Evolutionary conservation across 1,140 invertebrate genomes (phyloP), one percentile per base, ranked within the genome.

Genomic region (Antheraea mylitta): DNA sequence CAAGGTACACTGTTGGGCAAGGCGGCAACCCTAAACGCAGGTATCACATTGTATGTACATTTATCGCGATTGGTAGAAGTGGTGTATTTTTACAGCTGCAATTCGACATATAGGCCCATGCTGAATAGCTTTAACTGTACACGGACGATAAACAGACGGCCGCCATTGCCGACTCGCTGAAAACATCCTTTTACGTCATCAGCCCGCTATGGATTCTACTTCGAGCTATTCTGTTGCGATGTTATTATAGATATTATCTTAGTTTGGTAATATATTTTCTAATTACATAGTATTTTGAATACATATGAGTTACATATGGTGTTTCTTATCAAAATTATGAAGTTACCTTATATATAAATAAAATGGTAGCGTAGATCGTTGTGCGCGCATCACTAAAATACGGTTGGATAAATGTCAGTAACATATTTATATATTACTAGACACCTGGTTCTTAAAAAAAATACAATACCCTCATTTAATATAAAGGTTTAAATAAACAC

Each of bases 171-270:
- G 84, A 79, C 86, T 78, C 81, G 89, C 85, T 89, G 89, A 91
- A 90, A 90, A 91, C 89, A 91, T 90, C 89, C 89, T 91, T 91
- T 91, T 91, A 89, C 89, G 88, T 91, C 89, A 91, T 90, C 87
- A 69, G 71, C 81, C 79, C 79, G 82, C 80, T 89, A 89, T 89
- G 88, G 85, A 78, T 84, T 74, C 78, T 63, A 71, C 81, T 75
- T 67, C 72, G 72, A 76, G 78, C 70, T 77, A 70, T 75, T 66
- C 45, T 53, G 16, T 53, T 53, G 45, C 38, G 16, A 53, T 53
- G 16, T 53, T 53, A 53, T 53, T 53, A n/a, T 53, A 53, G 45
- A 53, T 13, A 53, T 53, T 53, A 13, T 53, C 45, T 68, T 66
- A 64, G 67, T 62, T 61, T 19, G 45, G 45, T 53, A 10, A 53